Conservation (phyloP, 1,140 invertebrate species). For the Drosophila nannoptera region DNA sequence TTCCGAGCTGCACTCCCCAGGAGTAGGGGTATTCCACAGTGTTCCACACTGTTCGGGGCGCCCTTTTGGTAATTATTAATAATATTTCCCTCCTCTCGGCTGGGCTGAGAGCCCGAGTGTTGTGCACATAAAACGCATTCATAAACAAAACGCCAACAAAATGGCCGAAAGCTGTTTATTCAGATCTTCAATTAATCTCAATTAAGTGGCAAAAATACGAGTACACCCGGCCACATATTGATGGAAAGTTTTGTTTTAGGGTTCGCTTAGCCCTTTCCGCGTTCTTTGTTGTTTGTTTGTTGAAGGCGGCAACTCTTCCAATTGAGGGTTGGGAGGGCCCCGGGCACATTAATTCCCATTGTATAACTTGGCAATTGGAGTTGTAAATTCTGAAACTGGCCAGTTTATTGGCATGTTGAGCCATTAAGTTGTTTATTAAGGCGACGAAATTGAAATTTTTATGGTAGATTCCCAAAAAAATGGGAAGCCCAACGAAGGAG, state of each 20-base stretch:
- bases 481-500: too few relatives aligned
- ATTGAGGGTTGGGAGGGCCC: constrained; percentile 62
- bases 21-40: constrained; percentile 29
- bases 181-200: constrained; percentile 75
- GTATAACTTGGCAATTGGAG: constrained; percentile 41
- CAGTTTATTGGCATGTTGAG: constrained; percentile 60
- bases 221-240: constrained; percentile 31
- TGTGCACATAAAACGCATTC: constrained; percentile 70
- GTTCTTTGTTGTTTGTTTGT: constrained; percentile 20
- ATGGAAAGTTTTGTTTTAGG: constrained; percentile 49
- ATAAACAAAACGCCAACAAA: constrained; percentile 72
- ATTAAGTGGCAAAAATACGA: constrained; percentile 68
- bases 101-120: constrained; percentile 9
- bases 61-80: constrained; percentile 68
- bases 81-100: constrained; percentile 40
- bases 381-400: constrained; percentile 29
- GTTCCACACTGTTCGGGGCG: constrained; percentile 64
- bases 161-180: constrained; percentile 69
- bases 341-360: constrained; percentile 63
- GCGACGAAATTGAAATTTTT: constrained; percentile 15
- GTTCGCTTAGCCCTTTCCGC: constrained; percentile 62
- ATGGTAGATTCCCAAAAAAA: constrained; percentile 3
- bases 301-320: constrained; percentile 39
- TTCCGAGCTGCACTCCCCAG: constrained; percentile 9
- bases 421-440: constrained; percentile 54